Conservation (phyloP, 1,140 invertebrate genomes). For the Branchinecta lindahli region DNA sequence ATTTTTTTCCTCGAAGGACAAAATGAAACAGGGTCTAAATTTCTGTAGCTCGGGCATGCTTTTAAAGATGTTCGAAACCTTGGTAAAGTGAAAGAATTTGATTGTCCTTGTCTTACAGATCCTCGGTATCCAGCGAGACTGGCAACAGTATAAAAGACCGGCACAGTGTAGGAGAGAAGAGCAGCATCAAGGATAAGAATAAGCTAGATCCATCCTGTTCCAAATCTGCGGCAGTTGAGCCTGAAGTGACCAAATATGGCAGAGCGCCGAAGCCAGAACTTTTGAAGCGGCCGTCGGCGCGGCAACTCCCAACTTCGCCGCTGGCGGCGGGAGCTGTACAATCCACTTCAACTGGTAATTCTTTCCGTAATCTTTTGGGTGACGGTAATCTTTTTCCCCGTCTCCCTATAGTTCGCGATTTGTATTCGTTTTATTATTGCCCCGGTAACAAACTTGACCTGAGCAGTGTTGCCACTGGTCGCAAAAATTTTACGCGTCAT, state of each 20-base stretch:
- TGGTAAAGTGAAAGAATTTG: too few relatives aligned
- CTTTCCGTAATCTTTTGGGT: constrained; percentile 11
- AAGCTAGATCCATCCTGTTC: background rate
- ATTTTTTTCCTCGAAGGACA: too few relatives aligned
- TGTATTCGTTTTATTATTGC: too few relatives aligned
- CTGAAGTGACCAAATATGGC: background rate
- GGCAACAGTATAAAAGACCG: constrained; percentile 17
- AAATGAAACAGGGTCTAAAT: too few relatives aligned
- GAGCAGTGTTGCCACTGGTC: too few relatives aligned
- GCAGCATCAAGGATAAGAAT: constrained; percentile 11
- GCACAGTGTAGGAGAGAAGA: constrained; percentile 11
- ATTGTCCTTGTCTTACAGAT: constrained; percentile 41
- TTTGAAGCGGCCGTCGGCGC: constrained; percentile 6
- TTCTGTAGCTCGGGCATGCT: too few relatives aligned
- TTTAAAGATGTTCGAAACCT: too few relatives aligned
- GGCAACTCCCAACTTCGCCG: constrained; percentile 18
- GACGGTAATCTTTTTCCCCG: background rate
- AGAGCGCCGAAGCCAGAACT: background rate
- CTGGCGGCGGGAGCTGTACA: constrained; percentile 19
- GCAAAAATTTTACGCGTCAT: too few relatives aligned
- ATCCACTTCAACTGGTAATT: constrained; percentile 11
- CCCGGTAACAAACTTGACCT: too few relatives aligned
- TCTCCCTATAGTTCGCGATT: background rate
- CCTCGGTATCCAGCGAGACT: constrained; percentile 41
- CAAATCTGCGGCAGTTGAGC: background rate